These are phyloP conservation scores for Drosophila biarmipes DNA, from an alignment of 1,140 invertebrate genomes.

Conservation along the genomic window DNA sequence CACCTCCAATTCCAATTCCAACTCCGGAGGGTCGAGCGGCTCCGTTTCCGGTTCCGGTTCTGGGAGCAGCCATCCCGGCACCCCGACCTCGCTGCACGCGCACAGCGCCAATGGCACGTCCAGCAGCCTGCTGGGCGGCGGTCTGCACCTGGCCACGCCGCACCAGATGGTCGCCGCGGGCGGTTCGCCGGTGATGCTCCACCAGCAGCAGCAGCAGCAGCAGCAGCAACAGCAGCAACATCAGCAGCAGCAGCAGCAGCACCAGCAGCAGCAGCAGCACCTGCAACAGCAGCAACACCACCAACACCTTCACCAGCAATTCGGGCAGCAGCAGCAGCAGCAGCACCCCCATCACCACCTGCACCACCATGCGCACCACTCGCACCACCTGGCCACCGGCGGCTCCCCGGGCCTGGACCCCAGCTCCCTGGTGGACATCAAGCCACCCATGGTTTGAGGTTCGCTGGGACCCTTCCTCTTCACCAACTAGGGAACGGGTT, in stretches of 20 bases:
- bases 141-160: slow-evolving; percentile 77
- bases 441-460: slow-evolving; percentile 84
- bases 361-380: slow-evolving; percentile 81
- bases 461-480: slow-evolving; percentile 83
- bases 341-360: slow-evolving; percentile 72
- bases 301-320: no score
- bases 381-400: slow-evolving; percentile 71
- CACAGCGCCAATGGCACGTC: slow-evolving; percentile 74
- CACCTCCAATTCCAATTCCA: slow-evolving; percentile 19
- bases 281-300: slow-evolving; percentile 50
- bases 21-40: slow-evolving; percentile 32
- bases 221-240: slow-evolving; percentile 60
- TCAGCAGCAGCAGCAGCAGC: slow-evolving; percentile 53
- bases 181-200: slow-evolving; percentile 83
- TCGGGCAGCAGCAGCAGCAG: slow-evolving; percentile 65
- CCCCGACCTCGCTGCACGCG: slow-evolving; percentile 77
- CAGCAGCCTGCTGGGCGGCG: slow-evolving; percentile 69
- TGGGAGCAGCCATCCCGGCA: slow-evolving; percentile 83
- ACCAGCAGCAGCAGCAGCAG: slow-evolving; percentile 73
- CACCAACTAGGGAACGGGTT: slow-evolving; percentile 75
- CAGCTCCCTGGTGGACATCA: slow-evolving; percentile 76
- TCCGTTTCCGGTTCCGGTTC: slow-evolving; percentile 61
- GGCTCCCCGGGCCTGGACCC: slow-evolving; percentile 66
- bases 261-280: slow-evolving; percentile 28
- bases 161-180: slow-evolving; percentile 83